Conservation (phyloP, 2,113 vertebrate genomes). For the Poeciliopsis prolifica region DNA sequence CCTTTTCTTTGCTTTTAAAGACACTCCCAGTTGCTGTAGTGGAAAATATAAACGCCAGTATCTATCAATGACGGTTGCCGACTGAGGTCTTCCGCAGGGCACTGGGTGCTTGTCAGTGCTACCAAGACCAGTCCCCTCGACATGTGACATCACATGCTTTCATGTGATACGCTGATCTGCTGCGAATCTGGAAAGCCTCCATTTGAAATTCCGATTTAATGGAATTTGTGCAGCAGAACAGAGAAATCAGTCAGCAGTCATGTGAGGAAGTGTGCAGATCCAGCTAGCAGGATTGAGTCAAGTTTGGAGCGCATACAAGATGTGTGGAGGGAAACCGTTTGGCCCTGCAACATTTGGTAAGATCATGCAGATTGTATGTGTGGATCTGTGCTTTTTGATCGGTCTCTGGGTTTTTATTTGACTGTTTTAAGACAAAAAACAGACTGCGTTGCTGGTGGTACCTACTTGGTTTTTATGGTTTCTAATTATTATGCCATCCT, state of each 20-base stretch:
- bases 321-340: constrained; percentile 48
- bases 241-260: constrained; percentile 73
- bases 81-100: constrained; percentile 44
- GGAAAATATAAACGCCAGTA: constrained; percentile 31
- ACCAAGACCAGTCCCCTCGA: constrained; percentile 56
- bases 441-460: constrained; percentile 2
- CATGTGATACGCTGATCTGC: constrained; percentile 82
- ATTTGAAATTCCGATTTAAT: constrained; percentile 81
- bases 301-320: constrained; percentile 39
- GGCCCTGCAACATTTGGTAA: constrained; percentile 59
- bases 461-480: not conserved
- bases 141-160: constrained; percentile 86
- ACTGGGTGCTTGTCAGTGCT: constrained; percentile 46
- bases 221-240: constrained; percentile 76
- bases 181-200: constrained; percentile 78
- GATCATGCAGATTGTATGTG: not conserved
- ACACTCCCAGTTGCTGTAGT: constrained; percentile 5
- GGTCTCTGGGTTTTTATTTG: not conserved
- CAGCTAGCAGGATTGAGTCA: constrained; percentile 45
- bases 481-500: constrained; percentile 3
- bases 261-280: constrained; percentile 63
- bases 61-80: constrained; percentile 18
- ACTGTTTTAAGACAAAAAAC: not conserved
- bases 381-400: not conserved
- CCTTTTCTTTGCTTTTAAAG: constrained; percentile 6